These are phyloP conservation scores for Cygnus atratus DNA, from an alignment of 2,113 vertebrate genomes.

Conservation along the genomic window DNA sequence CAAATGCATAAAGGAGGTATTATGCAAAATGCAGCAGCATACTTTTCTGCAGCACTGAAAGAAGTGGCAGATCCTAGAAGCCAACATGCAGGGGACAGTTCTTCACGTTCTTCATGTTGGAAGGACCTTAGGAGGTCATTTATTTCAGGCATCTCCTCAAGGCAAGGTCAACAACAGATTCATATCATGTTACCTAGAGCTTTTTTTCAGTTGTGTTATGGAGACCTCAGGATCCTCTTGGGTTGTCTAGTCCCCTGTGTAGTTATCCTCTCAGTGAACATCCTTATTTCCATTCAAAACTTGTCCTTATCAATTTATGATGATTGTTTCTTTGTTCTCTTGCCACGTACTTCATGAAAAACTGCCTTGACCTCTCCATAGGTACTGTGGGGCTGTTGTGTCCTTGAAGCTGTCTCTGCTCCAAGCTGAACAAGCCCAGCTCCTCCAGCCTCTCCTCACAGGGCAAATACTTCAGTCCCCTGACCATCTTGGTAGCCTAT, in stretches of 20 bases:
- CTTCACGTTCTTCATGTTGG: background rate
- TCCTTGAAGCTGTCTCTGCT: background rate
- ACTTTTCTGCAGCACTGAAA: background rate
- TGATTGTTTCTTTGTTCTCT: background rate
- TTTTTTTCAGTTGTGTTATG: background rate
- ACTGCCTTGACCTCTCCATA: accelerated
- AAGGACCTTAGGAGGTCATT: background rate
- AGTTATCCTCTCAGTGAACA: accelerated
- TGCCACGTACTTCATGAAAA: background rate
- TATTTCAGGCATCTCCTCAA: background rate
- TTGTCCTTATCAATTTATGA: background rate
- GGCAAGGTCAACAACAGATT: background rate
- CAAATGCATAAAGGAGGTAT: background rate
- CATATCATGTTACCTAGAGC: background rate
- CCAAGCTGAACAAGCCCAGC: background rate
- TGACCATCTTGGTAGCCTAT: accelerated
- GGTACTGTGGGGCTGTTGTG: background rate
- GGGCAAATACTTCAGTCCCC: background rate
- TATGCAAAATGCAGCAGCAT: background rate
- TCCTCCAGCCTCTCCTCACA: background rate
- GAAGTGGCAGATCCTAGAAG: background rate
- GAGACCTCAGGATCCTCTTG: background rate
- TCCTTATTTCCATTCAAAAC: background rate
- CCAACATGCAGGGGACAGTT: background rate
- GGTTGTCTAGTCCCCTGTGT: background rate